Base-by-base conservation (phyloP, 1,140 invertebrate genomes). In the Parasteatoda tepidariorum region DNA sequence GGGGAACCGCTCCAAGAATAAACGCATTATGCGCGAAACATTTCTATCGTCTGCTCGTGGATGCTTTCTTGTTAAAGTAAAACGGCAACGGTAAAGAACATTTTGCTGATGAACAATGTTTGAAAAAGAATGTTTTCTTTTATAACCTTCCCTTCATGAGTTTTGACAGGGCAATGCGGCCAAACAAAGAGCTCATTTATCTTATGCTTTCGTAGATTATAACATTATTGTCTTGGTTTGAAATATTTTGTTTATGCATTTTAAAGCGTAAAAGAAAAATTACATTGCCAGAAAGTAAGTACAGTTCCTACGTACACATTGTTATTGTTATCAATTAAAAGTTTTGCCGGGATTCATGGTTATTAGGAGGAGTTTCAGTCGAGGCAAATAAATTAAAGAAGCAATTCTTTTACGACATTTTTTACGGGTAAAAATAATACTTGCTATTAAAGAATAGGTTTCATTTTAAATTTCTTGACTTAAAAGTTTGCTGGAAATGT, bases 71-170 rank as follows among this genome's bases (percentile, higher is more conserved):
- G 59, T 61, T 61, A 61, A 61, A 61, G 26, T 24, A 61, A 61
- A 61, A 61, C 26, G 59, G 59, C 59, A 61, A 61, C 59, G 28
- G 28, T 61, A 61, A 61, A 61, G 59, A 61, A 61, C 59, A 61
- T 61, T 61, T 61, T 61, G 18, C 15, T 61, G 22, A 30, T 61
- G 38, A 48, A 48, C 38, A 48, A 48, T 48, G 38, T 48, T 48
- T 48, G 38, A 59, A 59, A 59, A 59, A 59, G 57, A 59, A 59
- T 26, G 24, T 59, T 59, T 26, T n/a, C 57, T n/a, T 59, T 59
- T 26, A 59, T 59, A 59, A 26, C 57, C 57, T 4, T 22, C 24
- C n/a, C 24, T n/a, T 59, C 57, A 59, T 59, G 18, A 26, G 57
- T 59, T 59, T 24, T 59, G 57, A 59, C 57, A 59, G 24, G 57